Evolutionary conservation across 1,140 invertebrate species (phyloP).

Genomic region (Aphelenchoides besseyi): DNA sequence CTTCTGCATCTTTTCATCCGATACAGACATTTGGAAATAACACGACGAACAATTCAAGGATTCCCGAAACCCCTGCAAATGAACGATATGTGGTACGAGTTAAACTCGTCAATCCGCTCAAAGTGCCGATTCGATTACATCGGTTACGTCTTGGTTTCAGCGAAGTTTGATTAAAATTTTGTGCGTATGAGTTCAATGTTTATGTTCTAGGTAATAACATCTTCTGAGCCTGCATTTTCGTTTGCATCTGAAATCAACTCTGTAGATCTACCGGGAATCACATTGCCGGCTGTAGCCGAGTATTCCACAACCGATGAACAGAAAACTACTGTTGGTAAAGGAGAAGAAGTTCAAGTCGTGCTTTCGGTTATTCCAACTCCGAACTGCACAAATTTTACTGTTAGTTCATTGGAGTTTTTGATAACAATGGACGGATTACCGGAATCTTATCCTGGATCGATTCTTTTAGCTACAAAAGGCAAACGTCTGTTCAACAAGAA

Average conservation of each 20-base stretch:
- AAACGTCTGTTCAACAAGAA: neutral
- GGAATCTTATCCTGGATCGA: neutral
- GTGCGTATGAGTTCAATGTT: neutral
- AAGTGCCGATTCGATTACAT: constrained; percentile 1
- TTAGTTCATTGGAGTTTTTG: neutral
- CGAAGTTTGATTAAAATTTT: neutral
- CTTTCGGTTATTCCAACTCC: neutral
- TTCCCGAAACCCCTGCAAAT: constrained; percentile 18
- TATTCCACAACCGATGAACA: neutral
- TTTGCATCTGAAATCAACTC: neutral
- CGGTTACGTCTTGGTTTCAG: neutral
- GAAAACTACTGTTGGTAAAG: neutral
- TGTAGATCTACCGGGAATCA: neutral
- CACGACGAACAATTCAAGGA: constrained; percentile 7
- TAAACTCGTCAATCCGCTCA: constrained; percentile 20
- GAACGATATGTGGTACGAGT: constrained; percentile 9
- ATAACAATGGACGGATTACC: neutral
- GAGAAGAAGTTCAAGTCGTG: neutral
- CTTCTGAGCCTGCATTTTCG: neutral
- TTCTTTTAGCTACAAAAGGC: neutral
- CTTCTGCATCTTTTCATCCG: neutral
- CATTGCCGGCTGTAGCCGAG: too few species aligned
- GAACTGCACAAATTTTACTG: neutral
- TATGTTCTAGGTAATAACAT: neutral
- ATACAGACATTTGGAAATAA: neutral